Percentiles rank a stretch among this genome's conserved stretches.
Conservation (phyloP, 1,140 invertebrate genomes). For the Pseudomyrmex dendroicus region DNA sequence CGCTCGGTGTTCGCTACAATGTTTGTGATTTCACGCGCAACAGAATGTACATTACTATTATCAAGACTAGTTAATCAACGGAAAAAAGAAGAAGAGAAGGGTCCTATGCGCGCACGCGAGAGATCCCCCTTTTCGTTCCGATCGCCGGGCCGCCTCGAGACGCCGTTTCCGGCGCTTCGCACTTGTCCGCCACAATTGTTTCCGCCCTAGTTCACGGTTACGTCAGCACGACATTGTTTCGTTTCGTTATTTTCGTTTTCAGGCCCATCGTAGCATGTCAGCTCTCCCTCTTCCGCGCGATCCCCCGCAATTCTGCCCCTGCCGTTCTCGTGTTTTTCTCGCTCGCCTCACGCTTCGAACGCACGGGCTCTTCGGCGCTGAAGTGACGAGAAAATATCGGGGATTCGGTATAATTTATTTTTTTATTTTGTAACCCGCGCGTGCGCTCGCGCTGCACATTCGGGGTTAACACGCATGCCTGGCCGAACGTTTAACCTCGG, state of each 20-base stretch:
- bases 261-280: constrained; percentile 84
- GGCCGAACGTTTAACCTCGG: constrained; percentile 82
- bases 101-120: constrained; percentile 5
- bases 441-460: constrained; percentile 10
- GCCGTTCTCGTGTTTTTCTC: constrained; percentile 60
- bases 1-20: not conserved
- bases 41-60: constrained; percentile 2
- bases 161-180: constrained; percentile 83
- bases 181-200: constrained; percentile 84
- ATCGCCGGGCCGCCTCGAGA: constrained; percentile 69
- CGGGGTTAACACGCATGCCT: constrained; percentile 81
- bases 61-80: constrained; percentile 26
- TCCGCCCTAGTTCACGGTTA: constrained; percentile 84
- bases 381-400: constrained; percentile 23
- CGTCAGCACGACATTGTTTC: constrained; percentile 84
- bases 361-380: constrained; percentile 3
- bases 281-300: constrained; percentile 64
- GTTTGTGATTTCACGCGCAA: not conserved
- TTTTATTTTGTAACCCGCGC: constrained; percentile 29
- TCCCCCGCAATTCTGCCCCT: constrained; percentile 47
- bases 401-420: constrained; percentile 12
- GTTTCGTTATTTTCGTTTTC: constrained; percentile 85
- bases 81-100: constrained; percentile 22
- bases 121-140: constrained; percentile 68
- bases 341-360: constrained; percentile 64